phyloP scores from a whole-genome alignment of 2,113 vertebrate genomes.

The Phainopepla nitens region DNA sequence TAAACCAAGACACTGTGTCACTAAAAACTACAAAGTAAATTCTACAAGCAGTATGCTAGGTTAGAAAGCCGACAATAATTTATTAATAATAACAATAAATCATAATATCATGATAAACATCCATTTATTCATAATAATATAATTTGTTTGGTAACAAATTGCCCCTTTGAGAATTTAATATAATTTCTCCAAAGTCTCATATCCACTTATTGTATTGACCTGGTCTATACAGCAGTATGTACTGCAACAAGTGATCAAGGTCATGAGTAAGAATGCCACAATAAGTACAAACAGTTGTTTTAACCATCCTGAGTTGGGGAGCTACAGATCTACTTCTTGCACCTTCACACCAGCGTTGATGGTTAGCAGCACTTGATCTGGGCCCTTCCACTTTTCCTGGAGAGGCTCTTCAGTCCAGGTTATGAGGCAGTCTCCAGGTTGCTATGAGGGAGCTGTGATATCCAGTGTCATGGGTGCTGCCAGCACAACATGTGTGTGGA shows the following conservation, averaged over 20 bases:
- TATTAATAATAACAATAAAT: not conserved
- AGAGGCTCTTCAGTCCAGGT: not conserved
- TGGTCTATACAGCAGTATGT: not conserved
- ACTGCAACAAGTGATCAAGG: not conserved
- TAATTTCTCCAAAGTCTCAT: not conserved
- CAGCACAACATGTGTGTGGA: not conserved
- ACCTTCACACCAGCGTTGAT: not conserved
- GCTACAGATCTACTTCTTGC: not conserved
- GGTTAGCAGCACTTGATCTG: not conserved
- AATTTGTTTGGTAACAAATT: not conserved
- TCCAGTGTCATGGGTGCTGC: not conserved
- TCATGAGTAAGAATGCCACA: not conserved
- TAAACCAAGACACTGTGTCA: not conserved
- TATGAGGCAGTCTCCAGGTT: not conserved
- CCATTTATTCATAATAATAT: not conserved
- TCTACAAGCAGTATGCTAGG: not conserved
- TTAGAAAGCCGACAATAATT: not conserved
- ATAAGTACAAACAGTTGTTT: not conserved
- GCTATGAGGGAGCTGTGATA: not conserved
- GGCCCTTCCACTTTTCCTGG: not conserved
- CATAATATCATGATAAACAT: not conserved
- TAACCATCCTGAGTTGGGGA: not conserved
- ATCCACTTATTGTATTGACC: not conserved
- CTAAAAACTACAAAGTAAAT: not conserved
- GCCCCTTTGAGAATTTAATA: not conserved